phyloP scores from a whole-genome alignment of 2,797 vertebrate genomes.

The Tragelaphus oryx region DNA sequence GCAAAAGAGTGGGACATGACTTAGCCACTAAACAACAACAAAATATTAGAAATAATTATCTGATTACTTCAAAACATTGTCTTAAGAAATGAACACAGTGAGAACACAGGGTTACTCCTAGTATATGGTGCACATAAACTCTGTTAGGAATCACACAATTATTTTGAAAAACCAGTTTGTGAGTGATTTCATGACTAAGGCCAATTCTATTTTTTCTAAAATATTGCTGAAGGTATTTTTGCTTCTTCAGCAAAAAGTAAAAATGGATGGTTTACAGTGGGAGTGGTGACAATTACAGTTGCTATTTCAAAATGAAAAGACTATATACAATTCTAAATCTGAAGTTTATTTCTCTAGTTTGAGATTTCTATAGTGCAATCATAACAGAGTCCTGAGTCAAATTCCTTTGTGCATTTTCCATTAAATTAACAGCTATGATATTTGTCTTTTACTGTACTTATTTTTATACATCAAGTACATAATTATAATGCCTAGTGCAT shows the following conservation, averaged over 20 bases:
- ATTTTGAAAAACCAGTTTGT: slow-evolving; percentile 35
- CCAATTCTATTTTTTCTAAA: neutral
- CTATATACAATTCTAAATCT: neutral
- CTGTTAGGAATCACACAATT: neutral
- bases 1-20: neutral
- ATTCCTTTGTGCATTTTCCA: neutral
- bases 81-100: neutral
- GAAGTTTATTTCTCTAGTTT: neutral
- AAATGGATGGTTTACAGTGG: neutral
- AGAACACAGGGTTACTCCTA: neutral
- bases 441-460: neutral
- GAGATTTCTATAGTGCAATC: neutral
- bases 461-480: neutral
- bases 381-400: neutral
- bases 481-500: neutral
- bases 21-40: neutral
- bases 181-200: neutral
- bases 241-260: neutral
- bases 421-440: neutral
- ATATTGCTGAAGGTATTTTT: neutral
- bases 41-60: neutral
- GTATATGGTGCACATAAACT: neutral
- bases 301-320: slow-evolving; percentile 14
- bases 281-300: neutral
- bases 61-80: neutral